These are phyloP conservation scores for Stenodera caucasica DNA, from an alignment of 2,888 invertebrate genomes.

Conservation along the genomic window DNA sequence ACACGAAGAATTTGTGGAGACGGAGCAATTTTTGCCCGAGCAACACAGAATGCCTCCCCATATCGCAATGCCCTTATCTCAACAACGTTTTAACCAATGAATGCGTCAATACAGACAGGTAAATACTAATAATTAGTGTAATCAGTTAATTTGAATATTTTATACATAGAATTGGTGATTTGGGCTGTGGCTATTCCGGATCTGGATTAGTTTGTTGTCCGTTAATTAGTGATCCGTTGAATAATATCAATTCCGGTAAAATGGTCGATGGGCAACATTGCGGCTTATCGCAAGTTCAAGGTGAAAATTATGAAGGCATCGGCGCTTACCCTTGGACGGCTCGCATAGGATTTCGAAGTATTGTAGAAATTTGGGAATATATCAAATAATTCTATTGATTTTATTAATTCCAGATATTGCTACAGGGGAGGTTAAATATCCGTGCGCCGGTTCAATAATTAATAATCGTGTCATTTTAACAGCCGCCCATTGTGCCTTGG, in stretches of 20 bases:
- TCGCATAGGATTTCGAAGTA: constrained; percentile 75
- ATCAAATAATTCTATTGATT: too few species aligned
- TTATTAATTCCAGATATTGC: constrained; percentile 63
- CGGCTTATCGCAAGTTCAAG: constrained; percentile 68
- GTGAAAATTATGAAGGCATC: constrained; percentile 65
- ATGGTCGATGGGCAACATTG: constrained; percentile 59
- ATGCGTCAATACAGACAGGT: constrained; percentile 65
- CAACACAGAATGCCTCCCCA: constrained; percentile 58
- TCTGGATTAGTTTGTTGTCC: constrained; percentile 66
- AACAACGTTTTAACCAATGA: constrained; percentile 62
- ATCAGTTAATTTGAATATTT: neutral
- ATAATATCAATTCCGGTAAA: constrained; percentile 36
- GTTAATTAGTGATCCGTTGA: constrained; percentile 50
- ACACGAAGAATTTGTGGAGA: constrained; percentile 21
- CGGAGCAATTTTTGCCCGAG: constrained; percentile 48
- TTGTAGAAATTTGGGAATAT: neutral
- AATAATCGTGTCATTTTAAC: constrained; percentile 65
- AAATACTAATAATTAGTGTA: constrained; percentile 29
- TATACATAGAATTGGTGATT: constrained; percentile 57
- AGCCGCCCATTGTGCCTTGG: constrained; percentile 78
- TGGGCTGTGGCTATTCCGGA: constrained; percentile 63
- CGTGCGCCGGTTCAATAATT: constrained; percentile 76
- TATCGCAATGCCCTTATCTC: constrained; percentile 61
- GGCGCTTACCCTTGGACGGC: constrained; percentile 79
- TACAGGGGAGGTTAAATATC: constrained; percentile 70